Evolutionary conservation across 2,888 invertebrate species (phyloP), one percentile per base, ranked within the genome.

Genomic region (Drosophila anomalata): DNA sequence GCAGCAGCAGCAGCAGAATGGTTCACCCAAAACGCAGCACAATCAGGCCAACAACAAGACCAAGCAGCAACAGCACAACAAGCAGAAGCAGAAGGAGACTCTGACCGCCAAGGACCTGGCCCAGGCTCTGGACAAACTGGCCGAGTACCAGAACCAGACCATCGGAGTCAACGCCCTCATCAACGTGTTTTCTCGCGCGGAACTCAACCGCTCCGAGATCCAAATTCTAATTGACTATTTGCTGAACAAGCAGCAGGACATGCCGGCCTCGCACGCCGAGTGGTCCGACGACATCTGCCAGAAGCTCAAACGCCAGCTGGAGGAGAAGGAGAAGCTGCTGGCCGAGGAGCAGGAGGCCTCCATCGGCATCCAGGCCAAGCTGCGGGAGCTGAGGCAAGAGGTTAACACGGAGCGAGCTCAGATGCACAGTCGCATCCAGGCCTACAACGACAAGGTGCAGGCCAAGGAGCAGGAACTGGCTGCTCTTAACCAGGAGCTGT

Each of bases 201-300:
- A 96, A 78, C 93, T 98, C 51, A 96, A 96, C 75, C 96, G 96
- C 80, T 95, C 94, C 63, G 98, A 98, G 92, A 96, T 97, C 78
- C 98, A 98, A 93, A 94, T 95, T 78, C 94, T 98, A 61, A 97
- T 97, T 79, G 97, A 98, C 91, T 95, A 96, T 77, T 93, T 98
- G 82, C 93, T 98, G 79, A 97, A 97, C 92, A 97, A 97, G 90
- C 97, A 97, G 91, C 95, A 96, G 90, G 95, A 95, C 90, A 95
- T 95, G 72, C 93, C 94, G 77, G 94, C 95, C 0, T 93, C 95
- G 76, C 94, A 96, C 89, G 95, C 96, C 2, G 97, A 97, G 89
- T 97, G 97, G 97, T 95, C 95, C 55, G 96, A 97, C 94, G 97
- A 98, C 91, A 96, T 97, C 1, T 94, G 97, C 73, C 95, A 96